A percentile compares a stretch with the other conserved stretches of the same genome.
phyloP scores from a whole-genome alignment of 1,140 invertebrate genomes.

The Akabosia matsudoensis region DNA sequence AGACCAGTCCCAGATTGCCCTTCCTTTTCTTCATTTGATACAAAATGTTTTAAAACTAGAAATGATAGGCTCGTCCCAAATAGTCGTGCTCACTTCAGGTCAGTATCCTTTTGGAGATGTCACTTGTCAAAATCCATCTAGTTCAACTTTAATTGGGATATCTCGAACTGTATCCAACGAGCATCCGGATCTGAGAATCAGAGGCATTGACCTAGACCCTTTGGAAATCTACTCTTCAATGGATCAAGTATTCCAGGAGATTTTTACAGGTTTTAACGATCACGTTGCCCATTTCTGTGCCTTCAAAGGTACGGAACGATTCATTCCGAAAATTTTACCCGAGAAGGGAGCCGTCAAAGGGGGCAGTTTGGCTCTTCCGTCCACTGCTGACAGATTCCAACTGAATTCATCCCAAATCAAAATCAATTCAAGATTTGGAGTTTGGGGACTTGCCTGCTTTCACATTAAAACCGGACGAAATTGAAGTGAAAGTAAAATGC shows the following conservation, averaged over 20 bases:
- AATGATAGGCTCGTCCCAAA: neutral
- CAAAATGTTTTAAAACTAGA: neutral
- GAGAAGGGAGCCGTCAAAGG: neutral
- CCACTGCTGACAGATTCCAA: neutral
- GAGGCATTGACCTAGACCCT: neutral
- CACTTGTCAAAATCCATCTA: neutral
- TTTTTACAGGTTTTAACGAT: neutral
- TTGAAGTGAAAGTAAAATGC: neutral
- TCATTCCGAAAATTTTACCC: neutral
- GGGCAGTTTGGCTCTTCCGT: neutral
- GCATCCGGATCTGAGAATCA: neutral
- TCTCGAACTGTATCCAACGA: neutral
- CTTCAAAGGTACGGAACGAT: neutral
- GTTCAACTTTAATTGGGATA: neutral
- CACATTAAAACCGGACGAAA: neutral
- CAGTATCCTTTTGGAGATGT: neutral
- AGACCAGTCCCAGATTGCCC: neutral
- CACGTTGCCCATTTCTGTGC: neutral
- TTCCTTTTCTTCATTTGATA: neutral
- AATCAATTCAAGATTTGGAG: constrained; percentile 1
- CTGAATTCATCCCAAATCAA: neutral
- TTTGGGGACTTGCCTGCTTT: neutral
- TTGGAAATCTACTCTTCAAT: neutral
- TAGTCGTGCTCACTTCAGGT: neutral
- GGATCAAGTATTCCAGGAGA: neutral